Conservation (phyloP, 64 coral and sea anemone genomes). For the Stylophora pistillata region DNA sequence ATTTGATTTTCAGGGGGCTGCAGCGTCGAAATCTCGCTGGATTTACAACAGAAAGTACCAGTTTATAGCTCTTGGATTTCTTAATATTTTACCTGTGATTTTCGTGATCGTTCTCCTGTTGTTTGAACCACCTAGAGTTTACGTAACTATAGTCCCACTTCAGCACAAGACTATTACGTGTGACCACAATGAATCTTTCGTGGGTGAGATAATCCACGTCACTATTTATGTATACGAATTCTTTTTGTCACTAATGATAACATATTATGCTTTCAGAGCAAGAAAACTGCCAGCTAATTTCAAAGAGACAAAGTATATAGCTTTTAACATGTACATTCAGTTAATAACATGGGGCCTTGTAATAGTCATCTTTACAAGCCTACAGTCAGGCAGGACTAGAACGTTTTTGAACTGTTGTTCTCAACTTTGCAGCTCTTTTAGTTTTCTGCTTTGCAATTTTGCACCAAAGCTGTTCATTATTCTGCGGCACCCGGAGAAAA, state of each 20-base stretch:
- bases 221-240: constrained; percentile 60
- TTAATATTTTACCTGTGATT: constrained; percentile 54
- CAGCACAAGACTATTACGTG: background rate
- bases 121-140: constrained; percentile 48
- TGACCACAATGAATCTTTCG: too few relatives aligned
- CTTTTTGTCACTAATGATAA: constrained; percentile 48
- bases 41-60: constrained; percentile 55
- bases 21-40: constrained; percentile 1
- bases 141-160: constrained; percentile 29
- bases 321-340: constrained; percentile 82
- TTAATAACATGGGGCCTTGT: constrained; percentile 41
- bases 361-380: constrained; percentile 55
- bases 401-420: constrained; percentile 29
- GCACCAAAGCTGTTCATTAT: constrained; percentile 68
- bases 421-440: constrained; percentile 46
- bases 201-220: constrained; percentile 27
- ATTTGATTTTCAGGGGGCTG: constrained; percentile 57
- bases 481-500: constrained; percentile 66
- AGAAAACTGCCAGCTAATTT: constrained; percentile 85
- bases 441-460: constrained; percentile 78
- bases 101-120: constrained; percentile 27
- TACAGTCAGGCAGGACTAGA: constrained; percentile 33
- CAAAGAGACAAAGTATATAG: constrained; percentile 78
- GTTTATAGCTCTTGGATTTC: constrained; percentile 36
- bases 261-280: constrained; percentile 82